Percentiles rank a stretch among this genome's conserved stretches.
phyloP scores from a whole-genome alignment of 2,888 invertebrate species.

The Amorpha juglandis region DNA sequence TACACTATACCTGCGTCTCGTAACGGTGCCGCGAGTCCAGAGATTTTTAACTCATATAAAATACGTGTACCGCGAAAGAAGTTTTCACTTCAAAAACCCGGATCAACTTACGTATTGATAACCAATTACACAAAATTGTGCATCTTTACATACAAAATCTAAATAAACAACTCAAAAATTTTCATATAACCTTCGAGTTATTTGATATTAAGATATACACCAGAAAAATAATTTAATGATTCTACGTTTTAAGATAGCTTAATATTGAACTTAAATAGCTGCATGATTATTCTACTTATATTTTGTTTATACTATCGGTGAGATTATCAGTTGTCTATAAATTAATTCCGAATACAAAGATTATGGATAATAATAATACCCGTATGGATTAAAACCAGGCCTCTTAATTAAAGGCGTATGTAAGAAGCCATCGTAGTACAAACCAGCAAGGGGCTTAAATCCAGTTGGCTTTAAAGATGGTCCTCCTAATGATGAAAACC shows the following conservation, averaged over 20 bases:
- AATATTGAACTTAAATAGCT: not conserved
- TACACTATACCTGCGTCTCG: too few species aligned
- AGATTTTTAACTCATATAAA: too few species aligned
- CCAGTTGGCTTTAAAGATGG: slow-evolving; percentile 48
- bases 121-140: too few species aligned
- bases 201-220: too few species aligned
- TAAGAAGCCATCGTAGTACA: slow-evolving; percentile 77
- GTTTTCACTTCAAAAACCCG: too few species aligned
- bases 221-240: too few species aligned
- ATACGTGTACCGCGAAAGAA: too few species aligned
- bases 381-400: slow-evolving; percentile 56
- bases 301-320: not conserved
- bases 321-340: slow-evolving; percentile 21
- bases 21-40: too few species aligned
- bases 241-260: not conserved
- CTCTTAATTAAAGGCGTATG: slow-evolving; percentile 61
- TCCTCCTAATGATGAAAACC: slow-evolving; percentile 53
- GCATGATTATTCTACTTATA: not conserved
- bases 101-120: too few species aligned
- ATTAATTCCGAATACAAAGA: not conserved
- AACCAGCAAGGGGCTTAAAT: slow-evolving; percentile 73
- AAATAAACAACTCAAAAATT: too few species aligned
- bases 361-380: slow-evolving; percentile 44
- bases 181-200: too few species aligned
- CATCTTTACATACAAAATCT: too few species aligned